A percentile compares a stretch with the other conserved stretches of the same genome.
Evolutionary conservation across 2,888 invertebrate genomes (phyloP).

Genomic region (Habroteleia sp.): DNA sequence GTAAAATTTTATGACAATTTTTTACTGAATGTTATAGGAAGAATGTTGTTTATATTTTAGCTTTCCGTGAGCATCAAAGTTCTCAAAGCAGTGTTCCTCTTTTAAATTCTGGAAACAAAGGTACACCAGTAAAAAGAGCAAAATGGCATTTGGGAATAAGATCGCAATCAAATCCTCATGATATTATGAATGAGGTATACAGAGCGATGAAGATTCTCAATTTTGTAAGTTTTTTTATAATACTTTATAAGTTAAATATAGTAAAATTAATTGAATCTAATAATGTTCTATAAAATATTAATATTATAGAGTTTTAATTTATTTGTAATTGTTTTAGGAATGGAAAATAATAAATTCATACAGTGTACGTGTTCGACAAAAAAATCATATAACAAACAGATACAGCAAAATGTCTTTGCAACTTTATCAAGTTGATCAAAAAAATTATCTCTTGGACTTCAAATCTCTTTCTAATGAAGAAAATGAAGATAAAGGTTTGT

Average conservation of each 20-base stretch:
- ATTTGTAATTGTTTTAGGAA: too few relatives aligned
- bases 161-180: slow-evolving; percentile 99
- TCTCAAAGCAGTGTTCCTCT: slow-evolving; percentile 72
- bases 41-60: too few relatives aligned
- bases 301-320: too few relatives aligned
- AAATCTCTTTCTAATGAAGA: slow-evolving; percentile 94
- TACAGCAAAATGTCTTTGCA: slow-evolving; percentile 99
- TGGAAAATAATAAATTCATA: slow-evolving; percentile 99
- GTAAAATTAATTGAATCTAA: too few relatives aligned
- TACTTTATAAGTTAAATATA: too few relatives aligned
- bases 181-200: slow-evolving; percentile 99
- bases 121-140: slow-evolving; percentile 94
- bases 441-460: slow-evolving; percentile 98
- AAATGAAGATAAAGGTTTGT: slow-evolving; percentile 80
- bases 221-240: slow-evolving; percentile 86
- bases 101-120: slow-evolving; percentile 80
- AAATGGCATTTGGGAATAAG: slow-evolving; percentile 99
- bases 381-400: slow-evolving; percentile 90
- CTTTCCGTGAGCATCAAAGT: slow-evolving; percentile 81
- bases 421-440: slow-evolving; percentile 99
- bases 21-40: too few relatives aligned
- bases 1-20: too few relatives aligned
- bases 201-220: slow-evolving; percentile 99
- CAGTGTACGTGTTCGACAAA: slow-evolving; percentile 96
- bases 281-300: background rate